Evolutionary conservation across 2,113 vertebrate genomes (phyloP).

Genomic region (Sinocyclocheilus anophthalmus): DNA sequence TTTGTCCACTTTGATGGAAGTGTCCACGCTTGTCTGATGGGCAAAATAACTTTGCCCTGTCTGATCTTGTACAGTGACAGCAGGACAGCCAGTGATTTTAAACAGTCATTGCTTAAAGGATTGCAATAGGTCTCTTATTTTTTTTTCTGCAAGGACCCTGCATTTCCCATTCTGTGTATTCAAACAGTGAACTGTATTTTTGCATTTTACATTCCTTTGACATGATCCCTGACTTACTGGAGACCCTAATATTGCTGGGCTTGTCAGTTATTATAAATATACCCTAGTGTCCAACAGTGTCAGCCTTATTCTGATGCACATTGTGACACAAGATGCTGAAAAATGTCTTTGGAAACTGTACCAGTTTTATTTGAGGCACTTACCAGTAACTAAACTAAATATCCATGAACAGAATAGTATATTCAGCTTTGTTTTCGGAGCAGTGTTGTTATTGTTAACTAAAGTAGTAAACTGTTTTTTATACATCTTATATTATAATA

Average conservation of each 20-base stretch:
- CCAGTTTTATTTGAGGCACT: neutral
- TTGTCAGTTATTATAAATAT: neutral
- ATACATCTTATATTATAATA: too few species aligned
- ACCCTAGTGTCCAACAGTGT: neutral
- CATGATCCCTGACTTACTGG: neutral
- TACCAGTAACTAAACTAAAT: neutral
- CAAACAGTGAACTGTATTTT: neutral
- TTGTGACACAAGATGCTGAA: neutral
- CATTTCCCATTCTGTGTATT: neutral
- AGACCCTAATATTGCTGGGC: neutral
- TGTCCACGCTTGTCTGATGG: slow-evolving; percentile 35
- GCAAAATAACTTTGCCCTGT: slow-evolving; percentile 38
- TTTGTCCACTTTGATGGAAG: slow-evolving; percentile 52
- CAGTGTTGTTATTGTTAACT: neutral
- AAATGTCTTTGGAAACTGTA: neutral
- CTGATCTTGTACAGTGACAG: slow-evolving; percentile 36
- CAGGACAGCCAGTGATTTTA: slow-evolving; percentile 33
- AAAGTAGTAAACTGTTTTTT: neutral
- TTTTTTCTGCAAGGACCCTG: neutral
- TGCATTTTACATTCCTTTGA: neutral
- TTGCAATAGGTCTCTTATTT: neutral
- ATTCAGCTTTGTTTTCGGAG: neutral
- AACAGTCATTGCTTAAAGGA: neutral
- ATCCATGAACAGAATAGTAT: neutral
- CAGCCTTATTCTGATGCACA: neutral